phyloP scores from a whole-genome alignment of 2,888 invertebrate species.

The Bombylius major region DNA sequence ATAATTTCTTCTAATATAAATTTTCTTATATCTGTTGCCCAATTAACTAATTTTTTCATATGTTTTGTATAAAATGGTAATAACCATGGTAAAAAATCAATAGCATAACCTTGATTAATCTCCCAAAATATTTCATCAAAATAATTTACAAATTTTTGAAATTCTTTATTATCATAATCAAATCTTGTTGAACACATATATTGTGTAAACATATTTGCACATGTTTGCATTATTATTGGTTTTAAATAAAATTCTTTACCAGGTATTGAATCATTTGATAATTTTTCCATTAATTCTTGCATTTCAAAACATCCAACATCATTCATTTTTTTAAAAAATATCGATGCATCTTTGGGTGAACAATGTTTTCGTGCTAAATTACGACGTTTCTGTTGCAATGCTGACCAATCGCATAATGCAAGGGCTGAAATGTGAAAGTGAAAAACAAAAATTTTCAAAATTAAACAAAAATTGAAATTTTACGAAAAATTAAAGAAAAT shows the following conservation, averaged over 20 bases:
- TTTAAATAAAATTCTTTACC: constrained; percentile 45
- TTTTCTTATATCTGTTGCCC: constrained; percentile 52
- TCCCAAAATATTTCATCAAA: constrained; percentile 81
- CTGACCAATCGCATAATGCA: constrained; percentile 74
- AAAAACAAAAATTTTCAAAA: not conserved
- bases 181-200: constrained; percentile 69
- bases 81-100: constrained; percentile 70
- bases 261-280: constrained; percentile 36
- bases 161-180: constrained; percentile 49
- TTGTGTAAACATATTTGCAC: constrained; percentile 66
- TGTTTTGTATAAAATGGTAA: constrained; percentile 54
- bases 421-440: constrained; percentile 47
- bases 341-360: constrained; percentile 57
- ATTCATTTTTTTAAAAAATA: constrained; percentile 52
- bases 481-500: not conserved
- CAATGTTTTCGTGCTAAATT: constrained; percentile 63
- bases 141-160: constrained; percentile 48
- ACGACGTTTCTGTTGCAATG: constrained; percentile 60
- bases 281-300: constrained; percentile 42
- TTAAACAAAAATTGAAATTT: not conserved
- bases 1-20: constrained; percentile 59
- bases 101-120: constrained; percentile 72
- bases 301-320: constrained; percentile 51
- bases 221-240: constrained; percentile 52
- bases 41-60: constrained; percentile 49